Evolutionary conservation across 2,888 invertebrate species (phyloP), one percentile per base, ranked within the genome.

Genomic region (Erebia aethiops): DNA sequence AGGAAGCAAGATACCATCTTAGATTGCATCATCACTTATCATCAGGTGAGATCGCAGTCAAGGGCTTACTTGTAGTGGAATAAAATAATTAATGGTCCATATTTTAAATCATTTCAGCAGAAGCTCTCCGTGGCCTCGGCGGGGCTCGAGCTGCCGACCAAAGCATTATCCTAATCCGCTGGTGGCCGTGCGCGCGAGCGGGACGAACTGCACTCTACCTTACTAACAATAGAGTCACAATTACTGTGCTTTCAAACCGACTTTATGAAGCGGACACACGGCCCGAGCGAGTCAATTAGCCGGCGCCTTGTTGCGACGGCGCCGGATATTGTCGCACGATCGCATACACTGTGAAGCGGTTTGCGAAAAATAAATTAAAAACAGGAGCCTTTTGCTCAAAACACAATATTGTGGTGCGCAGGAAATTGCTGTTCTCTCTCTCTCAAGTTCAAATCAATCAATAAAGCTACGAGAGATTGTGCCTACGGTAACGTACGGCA

Each of bases 281-380:
- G 60, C 13, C 57, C 54, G 62, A 64, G 66, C 62, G 67, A 71
- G 71, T 74, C 73, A 72, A 76, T 76, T 76, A 74, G 71, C 73
- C 73, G 51, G 73, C 71, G 67, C 74, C 75, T 76, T 76, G 76
- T 74, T 51, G n/a, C n/a, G 73, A 26, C 65, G 65, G 60, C 71
- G 65, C 73, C 52, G 52, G 52, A 52, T 52, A 52, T 52, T 52
- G 52, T 9, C 2, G 14, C 16, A 16, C 18, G 16, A 21, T 2
- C 18, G 18, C 54, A 18, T 18, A 7, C 35, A 35, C 35, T 35
- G 35, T 7, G 35, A 35, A 16, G 54, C 16, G 10, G 54, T 54
- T 54, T 54, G 8, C 3, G 54, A 11, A 54, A 26, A 18, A 9
- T 10, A 54, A 0, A 54, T 54, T 18, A 11, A 54, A 54, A 54